Percentiles rank a stretch among this genome's conserved stretches.
These are phyloP conservation scores for Pachliopta kotzebuea DNA, from an alignment of 2,888 invertebrate genomes.

Conservation along the genomic window DNA sequence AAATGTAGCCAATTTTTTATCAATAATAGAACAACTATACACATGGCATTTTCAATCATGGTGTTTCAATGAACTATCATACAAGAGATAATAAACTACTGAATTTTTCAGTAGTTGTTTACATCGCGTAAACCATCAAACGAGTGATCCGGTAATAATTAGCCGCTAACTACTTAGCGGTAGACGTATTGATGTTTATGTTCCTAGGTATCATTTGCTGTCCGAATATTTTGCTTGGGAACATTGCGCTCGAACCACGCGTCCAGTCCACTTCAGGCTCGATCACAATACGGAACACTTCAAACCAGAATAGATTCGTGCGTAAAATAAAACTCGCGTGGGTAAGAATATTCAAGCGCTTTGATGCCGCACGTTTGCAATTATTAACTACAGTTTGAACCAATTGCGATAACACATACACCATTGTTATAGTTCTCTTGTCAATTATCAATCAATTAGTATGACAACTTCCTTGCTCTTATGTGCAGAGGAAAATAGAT, in stretches of 20 bases:
- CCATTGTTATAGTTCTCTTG: not conserved
- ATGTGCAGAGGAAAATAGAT: too few species aligned
- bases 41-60: too few species aligned
- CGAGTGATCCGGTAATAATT: conserved; percentile 37
- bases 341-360: conserved; percentile 30
- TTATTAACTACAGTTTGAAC: not conserved
- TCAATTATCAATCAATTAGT: not conserved
- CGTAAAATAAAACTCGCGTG: conserved; percentile 33
- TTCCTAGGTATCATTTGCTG: conserved; percentile 48
- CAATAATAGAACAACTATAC: too few species aligned
- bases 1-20: not conserved
- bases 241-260: conserved; percentile 51
- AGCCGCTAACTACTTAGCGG: conserved; percentile 33
- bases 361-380: conserved; percentile 26
- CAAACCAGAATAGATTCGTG: conserved; percentile 45
- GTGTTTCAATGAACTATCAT: not conserved
- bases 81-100: not conserved
- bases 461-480: not conserved
- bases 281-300: conserved; percentile 61
- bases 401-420: not conserved
- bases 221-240: conserved; percentile 52
- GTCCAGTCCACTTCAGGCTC: conserved; percentile 50
- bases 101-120: not conserved
- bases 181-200: conserved; percentile 55
- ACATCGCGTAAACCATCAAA: conserved; percentile 8